phyloP scores from a whole-genome alignment of 2,888 invertebrate species.

The Peribatodes rhomboidaria region DNA sequence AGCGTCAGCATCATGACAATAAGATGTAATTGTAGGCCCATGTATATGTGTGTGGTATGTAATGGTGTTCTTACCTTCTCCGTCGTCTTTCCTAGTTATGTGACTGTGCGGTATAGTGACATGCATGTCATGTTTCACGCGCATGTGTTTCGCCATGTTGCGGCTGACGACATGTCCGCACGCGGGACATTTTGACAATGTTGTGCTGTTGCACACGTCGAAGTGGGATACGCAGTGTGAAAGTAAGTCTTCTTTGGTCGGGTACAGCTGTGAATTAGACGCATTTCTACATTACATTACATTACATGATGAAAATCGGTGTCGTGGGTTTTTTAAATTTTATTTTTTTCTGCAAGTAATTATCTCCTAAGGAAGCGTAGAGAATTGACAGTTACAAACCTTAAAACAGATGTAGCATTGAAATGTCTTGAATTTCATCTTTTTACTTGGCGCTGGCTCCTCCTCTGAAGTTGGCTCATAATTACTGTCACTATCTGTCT shows the following conservation, averaged over 20 bases:
- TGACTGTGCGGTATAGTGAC: constrained; percentile 54
- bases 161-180: constrained; percentile 64
- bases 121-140: constrained; percentile 52
- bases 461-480: constrained; percentile 24
- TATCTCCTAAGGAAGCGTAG: no score
- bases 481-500: constrained; percentile 20
- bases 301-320: no score
- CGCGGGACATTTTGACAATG: constrained; percentile 72
- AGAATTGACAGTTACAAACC: constrained; percentile 60
- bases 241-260: constrained; percentile 64
- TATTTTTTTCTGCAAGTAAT: no score
- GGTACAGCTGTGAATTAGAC: constrained; percentile 74
- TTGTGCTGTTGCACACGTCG: constrained; percentile 64
- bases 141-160: constrained; percentile 58
- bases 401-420: constrained; percentile 78
- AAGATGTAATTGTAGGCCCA: no score
- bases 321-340: no score
- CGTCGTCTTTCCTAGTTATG: constrained; percentile 50
- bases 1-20: no score
- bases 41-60: background rate
- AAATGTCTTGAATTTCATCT: constrained; percentile 62
- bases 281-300: no score
- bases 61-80: constrained; percentile 14
- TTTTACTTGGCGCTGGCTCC: constrained; percentile 43
- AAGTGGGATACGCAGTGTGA: constrained; percentile 72